phyloP scores from a whole-genome alignment of 1,140 invertebrate genomes.

The Nymphalis io region DNA sequence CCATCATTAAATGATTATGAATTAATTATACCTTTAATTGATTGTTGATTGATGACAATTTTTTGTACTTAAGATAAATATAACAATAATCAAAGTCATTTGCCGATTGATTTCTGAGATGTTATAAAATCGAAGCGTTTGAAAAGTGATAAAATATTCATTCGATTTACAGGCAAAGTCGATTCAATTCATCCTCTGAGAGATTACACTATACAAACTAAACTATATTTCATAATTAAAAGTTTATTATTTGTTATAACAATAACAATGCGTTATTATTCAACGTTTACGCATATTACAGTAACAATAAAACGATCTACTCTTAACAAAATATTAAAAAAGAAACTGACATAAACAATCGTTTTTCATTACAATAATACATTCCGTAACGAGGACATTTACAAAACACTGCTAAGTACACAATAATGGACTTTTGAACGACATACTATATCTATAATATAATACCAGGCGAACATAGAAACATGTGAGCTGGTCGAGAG shows the following conservation, averaged over 20 bases:
- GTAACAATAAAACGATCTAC: not conserved
- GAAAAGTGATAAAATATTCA: not conserved
- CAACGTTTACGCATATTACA: not conserved
- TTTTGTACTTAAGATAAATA: not conserved
- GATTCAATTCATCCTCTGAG: not conserved
- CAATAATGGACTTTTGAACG: conserved; percentile 61
- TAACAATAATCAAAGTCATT: conserved; percentile 1
- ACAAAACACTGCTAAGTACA: conserved; percentile 62
- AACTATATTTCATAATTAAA: not conserved
- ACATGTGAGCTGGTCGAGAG: conserved; percentile 34
- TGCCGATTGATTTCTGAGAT: not conserved
- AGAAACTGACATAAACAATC: conserved; percentile 4
- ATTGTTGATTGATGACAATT: conserved; percentile 21
- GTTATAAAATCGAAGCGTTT: not conserved
- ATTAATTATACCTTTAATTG: conserved; percentile 25
- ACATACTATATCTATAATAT: conserved; percentile 49
- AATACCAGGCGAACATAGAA: conserved; percentile 26
- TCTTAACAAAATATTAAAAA: not conserved
- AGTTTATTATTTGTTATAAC: not conserved
- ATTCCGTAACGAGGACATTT: conserved; percentile 50
- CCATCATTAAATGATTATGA: conserved; percentile 39
- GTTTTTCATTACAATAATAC: conserved; percentile 31
- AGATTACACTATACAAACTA: not conserved
- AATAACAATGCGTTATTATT: not conserved
- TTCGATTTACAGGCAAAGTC: not conserved